Base-by-base conservation (phyloP, 2,797 vertebrate species). In the Austrolebias charrua region DNA sequence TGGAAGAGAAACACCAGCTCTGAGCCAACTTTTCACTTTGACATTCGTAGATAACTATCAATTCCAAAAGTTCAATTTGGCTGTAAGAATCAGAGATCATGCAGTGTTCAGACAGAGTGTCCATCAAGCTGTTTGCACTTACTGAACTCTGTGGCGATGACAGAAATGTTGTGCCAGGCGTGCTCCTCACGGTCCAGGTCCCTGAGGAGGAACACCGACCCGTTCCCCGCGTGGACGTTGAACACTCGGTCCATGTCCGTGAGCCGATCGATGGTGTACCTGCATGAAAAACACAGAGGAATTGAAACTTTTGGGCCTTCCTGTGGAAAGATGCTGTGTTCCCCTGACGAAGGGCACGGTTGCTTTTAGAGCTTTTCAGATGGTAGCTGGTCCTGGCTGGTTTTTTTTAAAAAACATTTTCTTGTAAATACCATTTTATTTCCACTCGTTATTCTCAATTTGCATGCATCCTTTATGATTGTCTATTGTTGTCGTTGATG, bases 181-280 rank as follows among this genome's bases (percentile, higher is more conserved):
- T 91, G 52, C n/a, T 95, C 92, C 84, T 98, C 96, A 48, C 96
- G 89, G 91, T 98, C 96, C 73, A 98, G 92, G 55, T 91, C 86
- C 85, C 94, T 92, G n/a, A 95, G 93, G 72, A 94, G 92, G 86
- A 95, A 96, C 88, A 98, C 89, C 0, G 95, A 96, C 63, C 96
- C 96, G 16, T 98, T 98, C 71, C 92, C 94, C 45, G 95, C 92
- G 81, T 98, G 93, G 71, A 98, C 88, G 89, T 95, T 95, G 90
- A 98, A 98, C 78, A 98, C 90, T 69, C 95, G 90, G 91, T 98
- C 96, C 96, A 98, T 94, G 89, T 98, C 96, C 0, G 95, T 98
- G 73, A 93, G 95, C 8, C 96, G 94, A 87, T 98, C 96, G 42
- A 98, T 94, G 46, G 95, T 94, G 86, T 98, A 98, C 88, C 96